Evolutionary conservation across 1,140 invertebrate genomes (phyloP).

Genomic region (Sitobion miscanthi): DNA sequence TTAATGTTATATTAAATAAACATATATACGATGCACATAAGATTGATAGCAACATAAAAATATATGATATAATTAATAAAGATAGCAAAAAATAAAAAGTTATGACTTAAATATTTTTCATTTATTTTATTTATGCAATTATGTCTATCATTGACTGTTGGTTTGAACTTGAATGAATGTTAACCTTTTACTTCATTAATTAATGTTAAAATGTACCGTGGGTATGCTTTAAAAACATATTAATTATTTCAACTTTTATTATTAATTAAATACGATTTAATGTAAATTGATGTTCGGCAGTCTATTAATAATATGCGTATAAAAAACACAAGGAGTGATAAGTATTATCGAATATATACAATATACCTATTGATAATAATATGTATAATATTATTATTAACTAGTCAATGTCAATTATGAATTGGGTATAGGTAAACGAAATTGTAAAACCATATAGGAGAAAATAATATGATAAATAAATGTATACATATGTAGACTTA

Average conservation of each 20-base stretch:
- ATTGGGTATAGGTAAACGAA: too few relatives aligned
- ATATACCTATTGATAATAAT: background rate
- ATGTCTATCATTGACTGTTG: background rate
- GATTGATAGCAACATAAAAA: background rate
- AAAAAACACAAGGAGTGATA: background rate
- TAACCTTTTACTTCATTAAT: constrained; percentile 7
- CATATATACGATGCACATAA: background rate
- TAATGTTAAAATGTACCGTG: background rate
- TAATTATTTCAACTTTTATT: background rate
- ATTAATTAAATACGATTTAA: background rate
- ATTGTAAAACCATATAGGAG: background rate
- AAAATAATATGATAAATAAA: background rate
- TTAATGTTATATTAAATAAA: background rate
- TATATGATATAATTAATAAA: too few relatives aligned
- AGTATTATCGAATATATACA: background rate
- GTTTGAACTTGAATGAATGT: background rate
- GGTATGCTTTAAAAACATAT: background rate
- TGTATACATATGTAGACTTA: background rate
- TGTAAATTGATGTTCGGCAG: background rate
- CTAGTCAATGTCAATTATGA: too few relatives aligned
- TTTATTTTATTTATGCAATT: background rate
- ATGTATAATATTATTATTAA: background rate
- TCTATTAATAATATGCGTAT: background rate
- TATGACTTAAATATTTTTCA: too few relatives aligned
- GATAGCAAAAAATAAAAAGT: background rate